Evolutionary conservation across 2,888 invertebrate species (phyloP), one percentile per base, ranked within the genome.

Genomic region (Linyphia triangularis): DNA sequence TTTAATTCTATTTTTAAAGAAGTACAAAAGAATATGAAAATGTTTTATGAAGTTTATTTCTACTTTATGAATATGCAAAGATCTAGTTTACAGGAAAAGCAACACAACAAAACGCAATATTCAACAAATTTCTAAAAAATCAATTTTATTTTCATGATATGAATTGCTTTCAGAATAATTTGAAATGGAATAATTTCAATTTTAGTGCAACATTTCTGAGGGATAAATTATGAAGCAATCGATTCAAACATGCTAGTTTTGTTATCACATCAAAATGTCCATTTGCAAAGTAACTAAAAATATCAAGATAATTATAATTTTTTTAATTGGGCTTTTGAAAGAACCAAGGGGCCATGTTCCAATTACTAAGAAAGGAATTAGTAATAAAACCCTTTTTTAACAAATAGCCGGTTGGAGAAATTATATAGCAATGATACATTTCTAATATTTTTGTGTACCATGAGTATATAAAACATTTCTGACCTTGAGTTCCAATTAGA

Each of bases 11-110:
- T n/a, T 33, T 9, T 33, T 33, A 33, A 33, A 33, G 33, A 33
- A 33, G 9, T 33, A 73, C 30, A 33, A n/a, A n/a, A n/a, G 16
- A 30, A 13, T 57, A 16, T 33, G 57, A 73, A 73, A 73, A 73
- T 73, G 73, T 73, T 59, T n/a, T 59, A 73, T 73, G 57, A 73
- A 73, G 73, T 73, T 73, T 73, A 73, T 73, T 73, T 57, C 73
- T 73, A 73, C 51, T 73, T 51, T 59, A 73, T 73, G 73, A 73
- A 73, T 73, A 73, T 73, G 73, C 73, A 73, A 73, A 57, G 67
- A 73, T 73, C 73, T 57, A 73, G 73, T 73, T 73, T 73, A 73
- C 73, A 73, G 73, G 73, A 22, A 24, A 37, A 40, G 37, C 33
- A 77, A 77, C 33, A 63, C 61, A 63, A 77, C 37, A 77, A 37